Conservation (phyloP, 2,888 invertebrate species). For the Phalera bucephala region DNA sequence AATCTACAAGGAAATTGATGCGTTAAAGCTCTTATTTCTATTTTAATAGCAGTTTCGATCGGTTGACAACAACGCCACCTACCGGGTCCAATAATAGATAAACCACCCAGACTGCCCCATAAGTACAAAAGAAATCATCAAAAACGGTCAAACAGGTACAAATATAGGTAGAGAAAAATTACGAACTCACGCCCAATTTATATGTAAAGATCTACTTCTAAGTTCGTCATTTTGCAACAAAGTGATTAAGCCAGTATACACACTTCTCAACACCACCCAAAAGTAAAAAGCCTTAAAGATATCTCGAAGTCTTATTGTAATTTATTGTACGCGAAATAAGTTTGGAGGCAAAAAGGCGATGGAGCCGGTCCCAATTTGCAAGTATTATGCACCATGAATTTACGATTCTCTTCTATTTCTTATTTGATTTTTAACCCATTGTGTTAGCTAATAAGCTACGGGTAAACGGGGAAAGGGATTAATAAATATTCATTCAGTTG, state of each 20-base stretch:
- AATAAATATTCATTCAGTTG: conserved; percentile 22
- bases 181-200: too few species aligned
- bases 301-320: conserved; percentile 51
- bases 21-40: too few species aligned
- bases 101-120: too few species aligned
- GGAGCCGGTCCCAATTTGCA: conserved; percentile 54
- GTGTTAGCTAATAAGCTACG: conserved; percentile 37
- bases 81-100: too few species aligned
- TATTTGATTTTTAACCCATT: conserved; percentile 24
- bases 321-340: conserved; percentile 56
- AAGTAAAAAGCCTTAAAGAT: conserved; percentile 46
- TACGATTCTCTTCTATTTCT: conserved; percentile 28
- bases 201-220: too few species aligned
- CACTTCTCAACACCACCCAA: conserved; percentile 21
- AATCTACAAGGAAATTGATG: too few species aligned
- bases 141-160: too few species aligned
- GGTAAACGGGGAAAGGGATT: conserved; percentile 19
- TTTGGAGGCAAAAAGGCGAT: conserved; percentile 45
- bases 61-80: too few species aligned
- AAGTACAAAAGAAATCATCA: too few species aligned
- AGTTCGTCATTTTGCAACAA: too few species aligned
- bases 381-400: conserved; percentile 52
- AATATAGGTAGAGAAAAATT: too few species aligned
- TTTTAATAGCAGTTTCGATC: too few species aligned
- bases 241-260: conserved; percentile 6